phyloP scores from a whole-genome alignment of 2,888 invertebrate species.

The Yponomeuta malinellus region DNA sequence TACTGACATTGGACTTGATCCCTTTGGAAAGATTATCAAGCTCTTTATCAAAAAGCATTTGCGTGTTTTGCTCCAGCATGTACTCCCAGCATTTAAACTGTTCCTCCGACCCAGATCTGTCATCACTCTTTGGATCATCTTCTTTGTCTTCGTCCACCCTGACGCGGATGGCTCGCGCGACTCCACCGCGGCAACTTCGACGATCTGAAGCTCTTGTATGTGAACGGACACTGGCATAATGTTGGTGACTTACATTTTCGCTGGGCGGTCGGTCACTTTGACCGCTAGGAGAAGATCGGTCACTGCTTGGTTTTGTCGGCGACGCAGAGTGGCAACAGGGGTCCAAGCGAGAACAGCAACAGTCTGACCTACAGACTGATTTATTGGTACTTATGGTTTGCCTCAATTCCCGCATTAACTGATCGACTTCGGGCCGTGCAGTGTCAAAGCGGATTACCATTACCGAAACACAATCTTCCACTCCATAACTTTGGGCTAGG shows the following conservation, averaged over 20 bases:
- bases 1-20: constrained; percentile 70
- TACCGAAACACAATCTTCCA: constrained; percentile 90
- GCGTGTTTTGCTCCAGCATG: constrained; percentile 93
- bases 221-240: constrained; percentile 68
- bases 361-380: constrained; percentile 76
- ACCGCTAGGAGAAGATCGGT: constrained; percentile 89
- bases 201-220: constrained; percentile 64
- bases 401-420: constrained; percentile 84
- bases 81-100: constrained; percentile 96
- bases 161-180: constrained; percentile 78
- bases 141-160: constrained; percentile 79
- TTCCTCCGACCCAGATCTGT: constrained; percentile 81
- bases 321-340: constrained; percentile 76
- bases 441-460: constrained; percentile 87
- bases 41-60: constrained; percentile 91
- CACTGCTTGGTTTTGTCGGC: constrained; percentile 73
- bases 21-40: constrained; percentile 85
- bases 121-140: constrained; percentile 57
- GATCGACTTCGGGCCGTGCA: constrained; percentile 81
- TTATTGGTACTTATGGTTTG: constrained; percentile 82
- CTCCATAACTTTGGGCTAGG: constrained; percentile 92
- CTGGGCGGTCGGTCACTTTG: constrained; percentile 84
- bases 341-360: constrained; percentile 77
- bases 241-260: constrained; percentile 60
- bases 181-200: constrained; percentile 75